Base-by-base conservation (phyloP, 2,888 invertebrate species). In the Phengaris arion region DNA sequence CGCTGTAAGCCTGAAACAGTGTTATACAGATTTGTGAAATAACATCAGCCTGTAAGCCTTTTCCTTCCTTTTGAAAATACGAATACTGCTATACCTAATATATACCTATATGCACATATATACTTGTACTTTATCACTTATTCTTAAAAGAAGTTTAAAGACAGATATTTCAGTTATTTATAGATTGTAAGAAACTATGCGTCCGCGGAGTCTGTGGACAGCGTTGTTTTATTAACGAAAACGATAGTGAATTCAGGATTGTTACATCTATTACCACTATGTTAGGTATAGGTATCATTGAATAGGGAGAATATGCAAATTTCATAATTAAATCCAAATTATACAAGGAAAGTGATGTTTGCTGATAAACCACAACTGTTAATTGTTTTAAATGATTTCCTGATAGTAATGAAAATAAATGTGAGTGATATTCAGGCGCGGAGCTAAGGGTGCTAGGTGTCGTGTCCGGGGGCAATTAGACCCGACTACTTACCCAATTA, bases 401-500 rank as follows among this genome's bases (percentile, higher is more conserved):
- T 77, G 78, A 79, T 81, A 81, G 68, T 77, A 79, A 76, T 76
- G 77, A 78, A 78, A 77, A 82, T 77, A 79, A 82, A 81, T 77
- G 80, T 79, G 79, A 78, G 79, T 77, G 77, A 80, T 78, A 83
- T 82, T 80, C 80, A 81, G 80, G 80, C 45, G 79, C 77, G 76
- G 35, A 64, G 64, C 35, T 35, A 79, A 35, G 75, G 74, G 77
- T 79, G 59, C 59, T 59, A 74, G 81, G 85, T 92, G 85, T 87
- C 93, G 90, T 93, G 93, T 87, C 87, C 85, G 82, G 80, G 76
- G 79, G 81, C 92, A 89, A 92, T 93, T 93, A 93, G 89, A 83
- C 83, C 84, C 86, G 81, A 85, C 88, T 92, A 90, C 90, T 93
- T 93, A 90, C 91, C 91, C 93, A 92, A 93, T 93, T 93, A 92